Evolutionary conservation across 64 coral and sea anemone species (phyloP).

Genomic region (Montipora sp.): DNA sequence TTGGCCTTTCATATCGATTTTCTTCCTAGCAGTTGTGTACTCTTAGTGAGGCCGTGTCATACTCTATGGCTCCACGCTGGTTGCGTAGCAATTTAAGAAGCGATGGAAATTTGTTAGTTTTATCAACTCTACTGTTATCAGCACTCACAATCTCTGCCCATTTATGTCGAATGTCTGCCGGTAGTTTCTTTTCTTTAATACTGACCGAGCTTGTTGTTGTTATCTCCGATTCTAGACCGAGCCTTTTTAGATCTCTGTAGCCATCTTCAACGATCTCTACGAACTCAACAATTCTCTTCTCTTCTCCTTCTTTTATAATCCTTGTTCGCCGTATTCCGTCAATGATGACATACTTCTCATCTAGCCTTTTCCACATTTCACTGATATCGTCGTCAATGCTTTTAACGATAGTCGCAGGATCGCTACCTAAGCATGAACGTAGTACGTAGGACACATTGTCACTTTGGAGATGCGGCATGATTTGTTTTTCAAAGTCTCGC

Average conservation of each 20-base stretch:
- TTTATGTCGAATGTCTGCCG: slow-evolving; percentile 16
- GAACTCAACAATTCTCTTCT: no score
- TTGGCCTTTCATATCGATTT: no score
- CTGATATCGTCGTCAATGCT: slow-evolving; percentile 44
- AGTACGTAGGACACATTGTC: slow-evolving; percentile 21
- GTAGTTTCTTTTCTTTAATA: slow-evolving; percentile 20
- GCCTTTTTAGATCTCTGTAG: background rate
- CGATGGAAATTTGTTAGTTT: background rate
- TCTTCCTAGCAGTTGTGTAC: no score
- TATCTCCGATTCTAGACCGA: no score
- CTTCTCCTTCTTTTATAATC: no score
- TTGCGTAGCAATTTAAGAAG: no score
- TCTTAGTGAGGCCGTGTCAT: no score
- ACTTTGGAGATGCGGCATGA: slow-evolving; percentile 35
- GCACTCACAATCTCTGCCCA: slow-evolving; percentile 34
- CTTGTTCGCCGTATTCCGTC: no score
- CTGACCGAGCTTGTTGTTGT: slow-evolving; percentile 40
- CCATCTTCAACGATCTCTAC: slow-evolving; percentile 2
- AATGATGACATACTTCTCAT: slow-evolving; percentile 20
- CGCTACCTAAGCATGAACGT: slow-evolving; percentile 42
- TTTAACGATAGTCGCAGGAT: slow-evolving; percentile 22
- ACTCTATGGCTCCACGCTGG: no score
- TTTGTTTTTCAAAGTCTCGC: slow-evolving; percentile 65
- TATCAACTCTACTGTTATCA: slow-evolving; percentile 26
- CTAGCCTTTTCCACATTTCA: slow-evolving; percentile 51